A percentile compares a stretch with the other conserved stretches of the same genome.
Evolutionary conservation across 2,797 vertebrate species (phyloP).

Genomic region (Melanotaenia nigrans): DNA sequence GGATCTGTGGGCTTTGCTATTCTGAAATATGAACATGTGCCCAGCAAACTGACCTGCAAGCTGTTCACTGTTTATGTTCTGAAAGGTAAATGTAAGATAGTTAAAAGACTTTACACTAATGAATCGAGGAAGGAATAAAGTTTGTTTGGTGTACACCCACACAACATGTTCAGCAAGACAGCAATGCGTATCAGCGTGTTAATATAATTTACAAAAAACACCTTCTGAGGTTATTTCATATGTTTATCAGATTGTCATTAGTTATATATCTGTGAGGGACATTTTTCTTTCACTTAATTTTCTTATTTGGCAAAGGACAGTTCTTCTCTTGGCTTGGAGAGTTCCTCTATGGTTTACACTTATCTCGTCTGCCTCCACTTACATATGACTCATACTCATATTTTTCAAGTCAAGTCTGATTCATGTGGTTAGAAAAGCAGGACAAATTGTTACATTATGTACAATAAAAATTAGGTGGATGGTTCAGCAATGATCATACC

Average conservation of each 20-base stretch:
- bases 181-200: conserved; percentile 32
- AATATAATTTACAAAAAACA: conserved; percentile 50
- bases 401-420: conserved; percentile 30
- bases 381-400: conserved; percentile 19
- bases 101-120: neutral
- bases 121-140: conserved; percentile 22
- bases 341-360: conserved; percentile 7
- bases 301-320: conserved; percentile 9
- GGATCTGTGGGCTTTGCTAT: conserved; percentile 4
- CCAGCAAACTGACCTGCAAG: conserved; percentile 24
- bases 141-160: conserved; percentile 35
- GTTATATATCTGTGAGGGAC: conserved; percentile 42
- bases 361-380: conserved; percentile 30
- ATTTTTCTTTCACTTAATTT: neutral
- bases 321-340: conserved; percentile 11
- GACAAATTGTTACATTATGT: neutral
- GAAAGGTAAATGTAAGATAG: conserved; percentile 17
- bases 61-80: conserved; percentile 25
- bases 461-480: too few relatives aligned
- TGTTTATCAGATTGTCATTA: conserved; percentile 48
- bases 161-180: conserved; percentile 20
- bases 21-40: neutral
- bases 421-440: neutral
- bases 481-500: too few relatives aligned
- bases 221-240: conserved; percentile 46